phyloP scores from a whole-genome alignment of 2,797 vertebrate species.

The Notoglanidium macrostoma region DNA sequence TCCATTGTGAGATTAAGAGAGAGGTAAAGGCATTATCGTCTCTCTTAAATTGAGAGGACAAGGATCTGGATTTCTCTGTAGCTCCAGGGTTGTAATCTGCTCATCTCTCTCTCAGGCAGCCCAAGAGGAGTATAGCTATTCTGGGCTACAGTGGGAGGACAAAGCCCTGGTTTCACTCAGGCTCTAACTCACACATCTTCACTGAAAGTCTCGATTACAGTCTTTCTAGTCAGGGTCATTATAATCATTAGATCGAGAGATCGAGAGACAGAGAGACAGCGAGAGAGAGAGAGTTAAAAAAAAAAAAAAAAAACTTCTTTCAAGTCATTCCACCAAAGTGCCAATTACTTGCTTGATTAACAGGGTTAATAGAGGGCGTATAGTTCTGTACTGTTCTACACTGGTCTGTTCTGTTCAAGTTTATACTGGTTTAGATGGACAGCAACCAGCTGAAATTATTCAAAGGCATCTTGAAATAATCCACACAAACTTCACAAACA shows the following conservation, averaged over 20 bases:
- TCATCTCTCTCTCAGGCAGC: constrained; percentile 65
- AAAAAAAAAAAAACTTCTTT: constrained; percentile 43
- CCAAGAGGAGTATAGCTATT: constrained; percentile 70
- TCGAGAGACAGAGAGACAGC: constrained; percentile 55
- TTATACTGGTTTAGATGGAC: constrained; percentile 26
- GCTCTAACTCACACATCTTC: constrained; percentile 59
- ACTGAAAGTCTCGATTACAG: constrained; percentile 71
- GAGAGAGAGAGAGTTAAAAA: constrained; percentile 40
- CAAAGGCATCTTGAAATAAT: background rate
- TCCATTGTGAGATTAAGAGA: background rate
- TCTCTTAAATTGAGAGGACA: constrained; percentile 60
- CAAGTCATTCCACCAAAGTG: constrained; percentile 44
- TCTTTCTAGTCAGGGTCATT: constrained; percentile 67
- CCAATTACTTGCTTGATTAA: constrained; percentile 57
- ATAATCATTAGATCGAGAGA: constrained; percentile 66
- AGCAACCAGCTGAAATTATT: background rate
- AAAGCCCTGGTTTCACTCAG: constrained; percentile 58
- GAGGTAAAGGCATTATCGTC: background rate
- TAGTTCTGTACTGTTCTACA: constrained; percentile 1
- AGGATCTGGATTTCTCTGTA: constrained; percentile 57
- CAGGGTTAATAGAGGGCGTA: constrained; percentile 51
- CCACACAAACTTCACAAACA: background rate
- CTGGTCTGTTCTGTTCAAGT: constrained; percentile 38
- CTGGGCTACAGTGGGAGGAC: constrained; percentile 64
- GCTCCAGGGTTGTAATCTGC: constrained; percentile 70